A percentile compares a stretch with the other conserved stretches of the same genome.
These are phyloP conservation scores for Hypselothyrea guttata DNA, from an alignment of 2,888 invertebrate genomes.

Conservation along the genomic window DNA sequence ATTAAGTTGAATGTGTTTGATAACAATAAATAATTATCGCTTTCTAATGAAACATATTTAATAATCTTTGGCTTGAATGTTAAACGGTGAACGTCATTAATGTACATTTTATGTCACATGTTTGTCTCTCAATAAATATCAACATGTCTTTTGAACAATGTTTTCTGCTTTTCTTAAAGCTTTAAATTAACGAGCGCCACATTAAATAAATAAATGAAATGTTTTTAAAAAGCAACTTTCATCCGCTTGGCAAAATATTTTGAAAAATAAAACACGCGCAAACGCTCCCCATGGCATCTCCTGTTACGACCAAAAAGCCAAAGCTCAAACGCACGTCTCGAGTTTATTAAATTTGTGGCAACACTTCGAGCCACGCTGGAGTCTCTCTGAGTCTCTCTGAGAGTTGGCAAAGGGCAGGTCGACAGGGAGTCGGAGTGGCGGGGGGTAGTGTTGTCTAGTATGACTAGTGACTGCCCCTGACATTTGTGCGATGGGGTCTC, in stretches of 20 bases:
- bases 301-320: slow-evolving; percentile 23
- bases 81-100: no score
- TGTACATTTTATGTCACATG: no score
- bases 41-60: no score
- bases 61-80: no score
- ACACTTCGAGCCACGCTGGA: slow-evolving; percentile 58
- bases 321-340: slow-evolving; percentile 76
- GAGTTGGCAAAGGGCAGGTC: neutral
- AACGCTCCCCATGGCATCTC: neutral
- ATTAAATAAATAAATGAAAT: slow-evolving; percentile 33
- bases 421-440: neutral
- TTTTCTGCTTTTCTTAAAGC: no score
- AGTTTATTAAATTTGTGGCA: slow-evolving; percentile 76
- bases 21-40: no score
- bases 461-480: slow-evolving; percentile 61
- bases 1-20: no score
- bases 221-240: slow-evolving; percentile 52
- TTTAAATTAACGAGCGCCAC: slow-evolving; percentile 15
- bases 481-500: slow-evolving; percentile 56
- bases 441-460: slow-evolving; percentile 36
- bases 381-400: neutral
- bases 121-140: no score
- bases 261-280: slow-evolving; percentile 22
- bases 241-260: slow-evolving; percentile 71
- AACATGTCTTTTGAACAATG: no score